Evolutionary conservation across 2,113 vertebrate species (phyloP).

Genomic region (Pomatostomus ruficeps): DNA sequence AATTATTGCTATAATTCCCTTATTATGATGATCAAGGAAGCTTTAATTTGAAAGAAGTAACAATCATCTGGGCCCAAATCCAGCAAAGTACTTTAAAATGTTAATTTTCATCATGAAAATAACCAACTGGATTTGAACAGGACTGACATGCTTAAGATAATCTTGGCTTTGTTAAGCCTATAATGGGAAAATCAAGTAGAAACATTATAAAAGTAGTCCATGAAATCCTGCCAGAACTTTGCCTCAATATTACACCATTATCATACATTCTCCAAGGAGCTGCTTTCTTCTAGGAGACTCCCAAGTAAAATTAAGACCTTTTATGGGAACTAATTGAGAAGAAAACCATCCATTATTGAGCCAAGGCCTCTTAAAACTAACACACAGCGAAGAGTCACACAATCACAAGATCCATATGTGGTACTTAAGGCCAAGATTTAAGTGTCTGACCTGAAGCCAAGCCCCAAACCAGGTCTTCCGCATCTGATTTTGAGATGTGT

Average conservation of each 20-base stretch:
- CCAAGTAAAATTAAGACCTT: background rate
- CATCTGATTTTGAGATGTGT: background rate
- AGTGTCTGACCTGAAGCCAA: background rate
- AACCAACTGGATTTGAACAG: conserved; percentile 1
- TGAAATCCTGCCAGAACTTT: conserved; percentile 11
- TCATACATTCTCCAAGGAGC: background rate
- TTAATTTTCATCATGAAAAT: conserved; percentile 29
- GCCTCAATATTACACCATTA: background rate
- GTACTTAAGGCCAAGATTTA: background rate
- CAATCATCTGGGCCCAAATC: background rate
- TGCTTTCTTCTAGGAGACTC: background rate
- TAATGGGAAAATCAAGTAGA: conserved; percentile 5
- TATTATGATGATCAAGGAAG: background rate
- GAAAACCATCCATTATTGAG: background rate
- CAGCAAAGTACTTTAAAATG: conserved; percentile 33
- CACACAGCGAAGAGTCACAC: background rate
- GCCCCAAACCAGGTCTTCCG: background rate
- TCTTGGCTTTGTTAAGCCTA: background rate
- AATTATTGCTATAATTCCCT: conserved; percentile 28
- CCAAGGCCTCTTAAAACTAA: background rate
- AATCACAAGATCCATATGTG: background rate
- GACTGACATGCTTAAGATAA: background rate
- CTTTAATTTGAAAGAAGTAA: conserved; percentile 28
- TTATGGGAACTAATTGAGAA: background rate
- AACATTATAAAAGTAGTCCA: background rate